Evolutionary conservation across 2,113 vertebrate species (phyloP), one percentile per base, ranked within the genome.

Genomic region (Brachionichthys hirsutus): DNA sequence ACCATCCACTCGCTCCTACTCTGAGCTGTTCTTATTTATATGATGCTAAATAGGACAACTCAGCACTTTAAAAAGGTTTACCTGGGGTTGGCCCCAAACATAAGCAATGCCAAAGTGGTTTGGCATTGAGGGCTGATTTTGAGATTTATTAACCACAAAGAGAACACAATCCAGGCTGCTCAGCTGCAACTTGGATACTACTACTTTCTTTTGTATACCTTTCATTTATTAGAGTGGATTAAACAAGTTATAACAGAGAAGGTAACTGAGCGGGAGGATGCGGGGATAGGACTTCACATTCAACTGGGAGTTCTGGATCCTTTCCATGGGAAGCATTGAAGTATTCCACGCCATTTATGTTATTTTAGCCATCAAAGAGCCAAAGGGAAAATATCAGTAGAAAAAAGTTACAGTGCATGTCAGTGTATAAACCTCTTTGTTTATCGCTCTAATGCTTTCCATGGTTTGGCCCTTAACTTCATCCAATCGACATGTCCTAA

Each of bases 401-500:
- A 53, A 30, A 48, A 67, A 46, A 1, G 43, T 54, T 70, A 49
- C 60, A 62, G 12, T 62, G 43, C 24, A n/a, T 56, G 15, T 56
- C 66, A 47, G 5, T 58, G 30, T 67, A 44, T 56, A 51, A 58
- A 30, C 13, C 13, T 40, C 24, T 69, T 71, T 44, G 52, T 45
- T 46, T 17, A 17, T 46, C 15, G 16, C 60, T 59, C 69, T 71
- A 42, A 55, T 40, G 34, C 36, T 62, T 59, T 44, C 51, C 20
- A 59, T 14, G 10, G 49, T 12, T 9, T 46, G 38, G 67, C 54
- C 12, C 52, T 65, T 44, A 49, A 76, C 59, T 70, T 75, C 73
- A 78, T 85, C 73, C 64, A 71, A n/a, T 78, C 77, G 78, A 73
- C 80, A n/a, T 73, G 90, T 71, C 40, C 54, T 2, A 51, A 76